Conservation (phyloP, 2,797 vertebrate species). For the Oreortyx pictus region DNA sequence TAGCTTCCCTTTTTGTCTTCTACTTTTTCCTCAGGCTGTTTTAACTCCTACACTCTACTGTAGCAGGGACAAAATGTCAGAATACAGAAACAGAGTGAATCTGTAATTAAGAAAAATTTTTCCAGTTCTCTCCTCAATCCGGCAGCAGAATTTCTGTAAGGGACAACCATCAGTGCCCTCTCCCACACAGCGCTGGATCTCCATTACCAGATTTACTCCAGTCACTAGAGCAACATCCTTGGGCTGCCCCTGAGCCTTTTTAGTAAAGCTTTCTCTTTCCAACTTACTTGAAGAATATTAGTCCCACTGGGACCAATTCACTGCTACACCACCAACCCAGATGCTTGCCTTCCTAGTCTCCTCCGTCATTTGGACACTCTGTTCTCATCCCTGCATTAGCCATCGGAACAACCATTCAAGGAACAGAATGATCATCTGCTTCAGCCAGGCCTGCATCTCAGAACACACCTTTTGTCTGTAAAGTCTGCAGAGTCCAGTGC, state of each 20-base stretch:
- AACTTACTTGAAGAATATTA: slow-evolving; percentile 27
- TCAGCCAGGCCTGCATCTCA: background rate
- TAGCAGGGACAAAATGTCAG: slow-evolving; percentile 14
- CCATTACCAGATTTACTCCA: background rate
- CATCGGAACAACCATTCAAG: rapidly evolving
- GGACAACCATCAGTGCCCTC: background rate
- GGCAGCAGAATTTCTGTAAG: background rate
- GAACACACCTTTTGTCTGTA: background rate
- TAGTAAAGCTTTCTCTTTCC: background rate
- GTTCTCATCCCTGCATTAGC: background rate
- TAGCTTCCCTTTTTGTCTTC: background rate
- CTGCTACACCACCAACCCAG: background rate
- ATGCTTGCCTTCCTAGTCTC: background rate
- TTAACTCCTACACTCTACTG: background rate
- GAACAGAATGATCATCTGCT: background rate
- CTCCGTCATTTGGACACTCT: rapidly evolving
- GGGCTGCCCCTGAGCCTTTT: slow-evolving; percentile 46
- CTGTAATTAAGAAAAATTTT: background rate
- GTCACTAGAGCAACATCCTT: background rate
- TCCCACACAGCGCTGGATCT: background rate
- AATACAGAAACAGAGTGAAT: background rate
- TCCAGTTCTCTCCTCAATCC: background rate
- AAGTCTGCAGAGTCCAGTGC: background rate
- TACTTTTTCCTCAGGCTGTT: slow-evolving; percentile 2
- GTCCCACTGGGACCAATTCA: slow-evolving; percentile 62